A percentile compares a stretch with the other conserved stretches of the same genome.
Evolutionary conservation across 2,888 invertebrate species (phyloP).

Genomic region (Marronus borbonicus): DNA sequence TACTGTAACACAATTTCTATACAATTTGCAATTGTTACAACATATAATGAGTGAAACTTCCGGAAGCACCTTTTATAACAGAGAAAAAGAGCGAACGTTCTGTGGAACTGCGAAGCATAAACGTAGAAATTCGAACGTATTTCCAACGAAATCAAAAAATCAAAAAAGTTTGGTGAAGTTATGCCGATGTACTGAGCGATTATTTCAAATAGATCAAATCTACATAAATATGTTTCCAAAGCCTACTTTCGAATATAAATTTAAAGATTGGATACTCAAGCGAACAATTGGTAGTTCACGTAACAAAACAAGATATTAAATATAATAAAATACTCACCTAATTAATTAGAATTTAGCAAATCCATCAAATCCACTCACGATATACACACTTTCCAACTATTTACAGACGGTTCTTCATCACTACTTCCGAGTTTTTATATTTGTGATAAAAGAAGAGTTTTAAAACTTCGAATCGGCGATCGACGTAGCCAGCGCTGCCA

Average conservation of each 20-base stretch:
- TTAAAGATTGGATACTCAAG: no score
- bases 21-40: constrained; percentile 10
- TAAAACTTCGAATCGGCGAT: constrained; percentile 4
- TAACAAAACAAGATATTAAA: background rate
- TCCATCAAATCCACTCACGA: constrained; percentile 27
- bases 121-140: background rate
- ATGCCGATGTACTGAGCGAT: no score
- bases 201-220: no score
- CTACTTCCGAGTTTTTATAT: background rate
- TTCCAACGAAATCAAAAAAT: background rate
- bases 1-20: background rate
- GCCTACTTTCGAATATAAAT: no score
- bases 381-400: constrained; percentile 7
- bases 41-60: background rate
- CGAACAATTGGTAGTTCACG: no score
- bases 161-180: no score
- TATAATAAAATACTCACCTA: constrained; percentile 5
- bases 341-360: constrained; percentile 25
- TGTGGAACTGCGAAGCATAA: background rate
- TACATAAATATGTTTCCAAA: no score
- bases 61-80: background rate
- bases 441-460: background rate
- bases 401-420: constrained; percentile 20
- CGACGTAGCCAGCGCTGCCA: constrained; percentile 20
- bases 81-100: background rate